These are phyloP conservation scores for Todiramphus chloris DNA, from an alignment of 2,113 vertebrate genomes.

Conservation along the genomic window DNA sequence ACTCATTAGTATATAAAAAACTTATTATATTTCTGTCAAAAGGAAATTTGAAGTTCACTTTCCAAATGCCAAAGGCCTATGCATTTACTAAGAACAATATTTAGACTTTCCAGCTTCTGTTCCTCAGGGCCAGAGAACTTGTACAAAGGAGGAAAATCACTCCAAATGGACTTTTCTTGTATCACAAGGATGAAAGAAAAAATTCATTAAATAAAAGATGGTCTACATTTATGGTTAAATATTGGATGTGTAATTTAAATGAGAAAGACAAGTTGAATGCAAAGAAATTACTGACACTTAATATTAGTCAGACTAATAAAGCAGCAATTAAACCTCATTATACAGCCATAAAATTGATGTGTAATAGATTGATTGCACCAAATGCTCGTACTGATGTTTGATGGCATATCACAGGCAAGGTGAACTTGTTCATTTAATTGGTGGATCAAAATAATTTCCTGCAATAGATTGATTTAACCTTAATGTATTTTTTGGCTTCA, in stretches of 20 bases:
- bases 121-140: slow-evolving; percentile 24
- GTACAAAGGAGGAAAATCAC: slow-evolving; percentile 19
- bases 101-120: background rate
- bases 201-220: slow-evolving; percentile 62
- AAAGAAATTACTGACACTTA: slow-evolving; percentile 81
- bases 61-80: background rate
- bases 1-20: background rate
- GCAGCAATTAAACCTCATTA: slow-evolving; percentile 82
- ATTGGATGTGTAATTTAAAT: slow-evolving; percentile 76
- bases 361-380: slow-evolving; percentile 77
- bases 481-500: slow-evolving; percentile 40
- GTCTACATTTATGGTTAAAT: slow-evolving; percentile 69
- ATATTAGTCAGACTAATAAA: slow-evolving; percentile 83
- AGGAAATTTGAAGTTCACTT: slow-evolving; percentile 15
- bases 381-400: slow-evolving; percentile 68
- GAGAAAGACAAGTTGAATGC: slow-evolving; percentile 73
- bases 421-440: slow-evolving; percentile 53
- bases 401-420: slow-evolving; percentile 64
- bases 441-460: slow-evolving; percentile 28
- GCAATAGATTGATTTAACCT: slow-evolving; percentile 47
- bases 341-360: slow-evolving; percentile 81
- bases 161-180: slow-evolving; percentile 20
- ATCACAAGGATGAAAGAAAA: slow-evolving; percentile 15
- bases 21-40: background rate
- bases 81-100: background rate